Evolutionary conservation across 2,797 vertebrate species (phyloP).

Genomic region (Momotus momota): DNA sequence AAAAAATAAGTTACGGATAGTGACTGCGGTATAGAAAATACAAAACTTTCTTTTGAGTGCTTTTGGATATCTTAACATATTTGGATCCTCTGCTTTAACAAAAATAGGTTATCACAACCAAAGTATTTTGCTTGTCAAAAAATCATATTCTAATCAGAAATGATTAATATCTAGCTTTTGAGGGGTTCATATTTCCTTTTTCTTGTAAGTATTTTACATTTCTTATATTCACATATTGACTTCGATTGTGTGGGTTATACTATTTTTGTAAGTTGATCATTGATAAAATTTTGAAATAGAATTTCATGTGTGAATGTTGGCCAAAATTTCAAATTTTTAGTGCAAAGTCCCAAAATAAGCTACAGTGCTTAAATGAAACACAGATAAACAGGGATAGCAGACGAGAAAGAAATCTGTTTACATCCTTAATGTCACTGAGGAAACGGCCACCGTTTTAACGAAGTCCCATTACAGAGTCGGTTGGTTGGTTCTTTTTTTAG

Average conservation of each 20-base stretch:
- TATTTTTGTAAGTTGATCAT: not conserved
- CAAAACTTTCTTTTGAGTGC: not conserved
- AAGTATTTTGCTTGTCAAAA: not conserved
- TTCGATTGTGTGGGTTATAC: accelerated
- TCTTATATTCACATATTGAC: accelerated
- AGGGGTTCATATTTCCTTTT: accelerated
- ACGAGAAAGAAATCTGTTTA: not conserved
- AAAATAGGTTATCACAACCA: not conserved
- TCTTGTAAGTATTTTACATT: not conserved
- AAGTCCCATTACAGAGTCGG: not conserved
- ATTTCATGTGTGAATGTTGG: not conserved
- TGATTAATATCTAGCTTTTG: not conserved
- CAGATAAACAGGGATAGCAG: not conserved
- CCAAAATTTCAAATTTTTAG: not conserved
- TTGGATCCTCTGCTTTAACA: not conserved
- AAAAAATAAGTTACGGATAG: not conserved
- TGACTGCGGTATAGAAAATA: not conserved
- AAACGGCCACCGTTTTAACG: accelerated
- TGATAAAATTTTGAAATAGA: not conserved
- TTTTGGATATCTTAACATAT: not conserved
- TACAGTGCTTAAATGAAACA: not conserved
- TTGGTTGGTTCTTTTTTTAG: not conserved
- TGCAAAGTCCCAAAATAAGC: not conserved
- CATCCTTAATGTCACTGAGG: not conserved
- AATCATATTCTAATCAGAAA: not conserved